phyloP scores from a whole-genome alignment of 2,113 vertebrate species.

The Uria aalge region DNA sequence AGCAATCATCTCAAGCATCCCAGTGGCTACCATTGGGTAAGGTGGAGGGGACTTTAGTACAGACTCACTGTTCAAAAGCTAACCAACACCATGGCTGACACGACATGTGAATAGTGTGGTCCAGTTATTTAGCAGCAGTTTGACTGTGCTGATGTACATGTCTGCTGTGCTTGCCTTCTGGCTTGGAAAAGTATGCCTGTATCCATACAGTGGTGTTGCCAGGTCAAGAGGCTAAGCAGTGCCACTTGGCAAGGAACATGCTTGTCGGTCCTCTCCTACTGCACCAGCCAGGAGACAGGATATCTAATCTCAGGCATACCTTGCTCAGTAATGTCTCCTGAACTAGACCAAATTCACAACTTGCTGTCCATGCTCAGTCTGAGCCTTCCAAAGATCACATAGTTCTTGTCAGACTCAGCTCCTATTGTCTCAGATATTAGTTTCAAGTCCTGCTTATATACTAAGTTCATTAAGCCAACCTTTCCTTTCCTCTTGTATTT shows the following conservation, averaged over 20 bases:
- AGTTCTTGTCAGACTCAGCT: neutral
- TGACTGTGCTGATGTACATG: fast-evolving
- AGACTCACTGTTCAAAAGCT: fast-evolving
- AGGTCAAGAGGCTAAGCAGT: neutral
- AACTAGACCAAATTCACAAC: neutral
- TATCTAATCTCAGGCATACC: neutral
- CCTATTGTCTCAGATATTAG: neutral
- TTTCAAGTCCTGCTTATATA: neutral
- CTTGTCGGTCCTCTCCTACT: neutral
- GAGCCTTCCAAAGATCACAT: neutral
- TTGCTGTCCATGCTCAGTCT: neutral
- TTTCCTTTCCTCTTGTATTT: neutral
- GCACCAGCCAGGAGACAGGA: neutral
- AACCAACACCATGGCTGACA: too few relatives aligned
- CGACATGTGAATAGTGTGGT: neutral
- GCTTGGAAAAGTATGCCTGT: neutral
- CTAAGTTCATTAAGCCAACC: neutral
- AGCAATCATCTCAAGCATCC: neutral
- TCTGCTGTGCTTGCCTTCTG: neutral
- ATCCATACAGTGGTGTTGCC: neutral
- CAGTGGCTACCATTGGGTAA: neutral
- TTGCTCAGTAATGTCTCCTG: neutral
- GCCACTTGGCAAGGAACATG: neutral
- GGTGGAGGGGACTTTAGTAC: neutral
- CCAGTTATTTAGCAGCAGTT: neutral